Base-by-base conservation (phyloP, 2,888 invertebrate genomes). In the Brachypterus glaber region DNA sequence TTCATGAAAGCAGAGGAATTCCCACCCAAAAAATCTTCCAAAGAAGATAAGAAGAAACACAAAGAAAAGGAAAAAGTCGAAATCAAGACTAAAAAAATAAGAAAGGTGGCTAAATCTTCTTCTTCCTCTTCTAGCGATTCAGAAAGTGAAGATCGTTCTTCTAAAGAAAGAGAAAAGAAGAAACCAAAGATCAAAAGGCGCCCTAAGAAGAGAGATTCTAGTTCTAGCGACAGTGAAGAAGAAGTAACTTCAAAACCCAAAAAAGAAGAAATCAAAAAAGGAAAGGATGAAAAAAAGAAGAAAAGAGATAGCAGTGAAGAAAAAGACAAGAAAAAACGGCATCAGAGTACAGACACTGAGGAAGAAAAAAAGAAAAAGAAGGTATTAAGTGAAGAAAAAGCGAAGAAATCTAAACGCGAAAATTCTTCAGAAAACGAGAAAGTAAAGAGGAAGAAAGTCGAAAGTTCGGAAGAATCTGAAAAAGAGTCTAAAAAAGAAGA, bases 1-100 rank as follows among this genome's bases (percentile, higher is more conserved):
- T 87, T 88, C 64, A 77, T 86, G 44, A 82, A 82, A 52, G 74
- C 74, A 49, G 71, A 75, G 46, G 77, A 77, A 59, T 71, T 75
- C 32, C 76, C 64, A 11, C 60, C 53, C 65, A 74, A 60, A 69
- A 67, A 37, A 41, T 43, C 53, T 12, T 47, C 48, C 35, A 72
- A 52, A 60, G 65, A 41, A 59, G 72, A 46, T 54, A 69, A 43
- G 68, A 71, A 60, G 68, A 72, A 57, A 65, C 51, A 48, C 16
- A 57, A 59, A 46, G 57, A 62, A 41, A 57, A 59, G 45, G 57
- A 62, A 41, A 59, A 61, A 43, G 26, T 37, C 18, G 58, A 62
- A 44, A 34, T 39, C 8, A 56, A 63, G 46, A 34, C 48, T n/a
- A 64, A 63, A 46, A 64, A 62, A 45, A 44, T 50, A 25, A 49